Percentiles rank a stretch among this genome's conserved stretches.
phyloP scores from a whole-genome alignment of 2,888 invertebrate species.

The Callimorpha dominula region DNA sequence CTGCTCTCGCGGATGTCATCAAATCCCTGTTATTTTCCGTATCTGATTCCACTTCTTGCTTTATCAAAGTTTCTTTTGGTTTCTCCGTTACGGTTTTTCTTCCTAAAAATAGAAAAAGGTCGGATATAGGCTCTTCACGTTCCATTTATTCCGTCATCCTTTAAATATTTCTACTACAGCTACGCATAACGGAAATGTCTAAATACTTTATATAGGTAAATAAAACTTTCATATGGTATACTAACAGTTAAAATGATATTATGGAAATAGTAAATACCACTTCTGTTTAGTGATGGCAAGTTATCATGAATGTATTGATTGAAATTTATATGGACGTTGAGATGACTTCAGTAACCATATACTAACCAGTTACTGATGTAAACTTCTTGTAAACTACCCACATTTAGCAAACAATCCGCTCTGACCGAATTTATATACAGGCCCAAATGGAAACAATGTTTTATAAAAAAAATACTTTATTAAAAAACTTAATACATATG shows the following conservation, averaged over 20 bases:
- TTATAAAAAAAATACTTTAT: conserved; percentile 9
- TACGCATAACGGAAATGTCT: conserved; percentile 6
- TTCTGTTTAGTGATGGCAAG: too few species aligned
- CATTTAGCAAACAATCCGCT: neutral
- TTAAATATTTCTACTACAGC: conserved; percentile 31
- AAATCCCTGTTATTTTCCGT: conserved; percentile 49
- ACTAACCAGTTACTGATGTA: neutral
- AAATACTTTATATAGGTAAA: neutral
- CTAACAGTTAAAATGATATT: neutral
- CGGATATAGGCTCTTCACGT: conserved; percentile 70
- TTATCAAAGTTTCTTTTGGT: conserved; percentile 63
- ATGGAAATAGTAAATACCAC: neutral
- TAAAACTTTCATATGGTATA: neutral
- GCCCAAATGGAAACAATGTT: neutral
- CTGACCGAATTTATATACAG: neutral
- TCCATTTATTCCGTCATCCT: conserved; percentile 44
- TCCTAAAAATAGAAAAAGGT: conserved; percentile 85
- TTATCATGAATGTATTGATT: too few species aligned
- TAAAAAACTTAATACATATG: conserved; percentile 23
- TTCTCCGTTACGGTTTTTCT: conserved; percentile 59
- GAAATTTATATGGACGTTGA: neutral
- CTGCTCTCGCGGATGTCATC: conserved; percentile 44
- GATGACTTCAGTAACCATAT: neutral
- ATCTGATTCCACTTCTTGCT: conserved; percentile 66
- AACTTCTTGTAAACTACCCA: neutral